Evolutionary conservation across 2,888 invertebrate genomes (phyloP), one percentile per base, ranked within the genome.

Genomic region (Spodoptera exigua): DNA sequence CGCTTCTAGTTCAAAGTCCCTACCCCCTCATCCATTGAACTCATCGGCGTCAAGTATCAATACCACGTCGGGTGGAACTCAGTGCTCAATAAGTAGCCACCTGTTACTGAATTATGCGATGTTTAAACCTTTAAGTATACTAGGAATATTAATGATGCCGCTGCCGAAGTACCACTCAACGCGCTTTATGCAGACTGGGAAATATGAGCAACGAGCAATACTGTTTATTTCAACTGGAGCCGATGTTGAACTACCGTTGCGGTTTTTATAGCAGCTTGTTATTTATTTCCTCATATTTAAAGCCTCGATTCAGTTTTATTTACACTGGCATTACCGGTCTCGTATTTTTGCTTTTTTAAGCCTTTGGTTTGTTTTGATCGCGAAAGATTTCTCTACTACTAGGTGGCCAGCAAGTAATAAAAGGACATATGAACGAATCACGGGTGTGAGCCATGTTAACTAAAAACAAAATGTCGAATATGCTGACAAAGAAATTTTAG

Each of bases 21-120:
- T 53, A 35, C 47, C 27, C 21, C 45, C 35, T 48, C 12, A 12
- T 10, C 27, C 49, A 40, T 39, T 27, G 51, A 43, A 49, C 47
- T 66, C 48, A 67, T 54, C 41, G 46, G n/a, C 16, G 47, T 46
- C 55, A 47, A 66, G 68, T 67, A 70, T 67, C 73, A 72, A 67
- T 68, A 58, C 43, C 46, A 39, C 39, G 27, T 51, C 35, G 47
- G 65, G 68, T 65, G 40, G 49, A 58, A 58, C 49, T 58, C 43
- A 64, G 49, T 65, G 34, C 43, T 65, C 71, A 58, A 58, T 68
- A 71, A 71, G 66, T 69, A 65, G 67, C 72, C 70, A 72, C 70
- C 70, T 70, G 70, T 70, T 70, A 70, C 52, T 11, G 39, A 40
- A 45, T 66, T 66, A 66, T 57, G 35, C 72, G 41, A 51, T 58